Conservation (phyloP, 1,140 invertebrate genomes). For the Arion vulgaris region DNA sequence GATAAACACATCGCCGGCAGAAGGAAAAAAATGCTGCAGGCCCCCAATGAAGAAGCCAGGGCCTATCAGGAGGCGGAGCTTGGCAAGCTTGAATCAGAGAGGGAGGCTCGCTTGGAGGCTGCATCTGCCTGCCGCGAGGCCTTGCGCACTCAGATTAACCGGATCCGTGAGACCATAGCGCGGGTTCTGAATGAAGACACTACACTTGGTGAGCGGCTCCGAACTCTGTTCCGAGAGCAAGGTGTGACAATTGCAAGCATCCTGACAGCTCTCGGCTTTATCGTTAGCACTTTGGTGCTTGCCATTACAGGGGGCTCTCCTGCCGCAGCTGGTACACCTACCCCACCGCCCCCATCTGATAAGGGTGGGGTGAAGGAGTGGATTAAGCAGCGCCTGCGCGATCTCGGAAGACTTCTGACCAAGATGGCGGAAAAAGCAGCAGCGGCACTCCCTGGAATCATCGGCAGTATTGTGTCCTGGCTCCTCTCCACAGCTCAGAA, state of each 20-base stretch:
- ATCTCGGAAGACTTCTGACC: too few relatives aligned
- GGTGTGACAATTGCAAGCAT: not conserved
- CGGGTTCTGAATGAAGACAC: not conserved
- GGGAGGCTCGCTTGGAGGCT: too few relatives aligned
- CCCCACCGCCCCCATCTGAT: slow-evolving; percentile 61
- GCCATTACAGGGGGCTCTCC: not conserved
- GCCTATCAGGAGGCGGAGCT: too few relatives aligned
- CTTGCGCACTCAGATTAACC: not conserved
- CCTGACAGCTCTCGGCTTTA: not conserved
- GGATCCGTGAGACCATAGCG: not conserved
- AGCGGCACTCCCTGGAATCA: not conserved
- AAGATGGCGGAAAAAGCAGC: too few relatives aligned
- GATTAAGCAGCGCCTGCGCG: too few relatives aligned
- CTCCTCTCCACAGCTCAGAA: not conserved
- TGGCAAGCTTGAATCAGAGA: too few relatives aligned
- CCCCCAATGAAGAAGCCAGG: too few relatives aligned
- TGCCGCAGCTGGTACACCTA: slow-evolving; percentile 43
- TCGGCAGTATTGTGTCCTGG: not conserved
- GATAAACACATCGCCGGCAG: too few relatives aligned
- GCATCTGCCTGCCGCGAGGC: too few relatives aligned
- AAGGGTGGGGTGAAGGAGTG: not conserved
- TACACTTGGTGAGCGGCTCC: not conserved
- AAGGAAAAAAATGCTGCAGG: too few relatives aligned
- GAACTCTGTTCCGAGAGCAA: not conserved
- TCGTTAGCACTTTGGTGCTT: not conserved